Evolutionary conservation across 2,888 invertebrate species (phyloP), one percentile per base, ranked within the genome.

Genomic region (Dione juno): DNA sequence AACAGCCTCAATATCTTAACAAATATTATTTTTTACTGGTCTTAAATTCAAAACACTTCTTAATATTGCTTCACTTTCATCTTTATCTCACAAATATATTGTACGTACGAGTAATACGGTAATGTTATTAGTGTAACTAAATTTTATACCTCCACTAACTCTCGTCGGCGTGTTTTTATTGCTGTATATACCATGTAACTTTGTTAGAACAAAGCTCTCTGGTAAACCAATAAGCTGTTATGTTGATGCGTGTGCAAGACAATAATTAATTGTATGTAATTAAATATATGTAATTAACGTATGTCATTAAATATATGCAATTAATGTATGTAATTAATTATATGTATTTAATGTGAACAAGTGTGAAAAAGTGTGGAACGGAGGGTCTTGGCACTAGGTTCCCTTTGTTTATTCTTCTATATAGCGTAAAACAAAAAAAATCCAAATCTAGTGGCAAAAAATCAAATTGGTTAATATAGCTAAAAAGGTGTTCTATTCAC

Each of bases 71-170:
- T n/a, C 35, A 28, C 28, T 28, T 28, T 54, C 35, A 5, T 52
- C 10, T 3, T 35, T 35, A 14, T 35, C 28, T 54, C 28, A n/a
- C 53, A 35, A 54, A 54, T 54, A 28, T 35, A 54, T 54, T n/a
- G 28, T 54, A 9, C n/a, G 53, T 13, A n/a, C n/a, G n/a, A n/a
- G n/a, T n/a, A 54, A 28, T 35, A 54, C 35, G 53, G 53, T 54
- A 54, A 54, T 35, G 28, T 35, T 54, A 54, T 54, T 54, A 35
- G 53, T n/a, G 35, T 54, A 54, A 54, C 53, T 35, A 54, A 35
- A n/a, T 54, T 54, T 35, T 54, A 54, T 35, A 54, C n/a, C 21
- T n/a, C 7, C 0, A 54, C 35, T 54, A 54, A n/a, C 53, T 53
- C 10, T 10, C n/a, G 53, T 54, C 28, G 53, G 53, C 53, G 53